Percentiles rank a stretch among this genome's conserved stretches.
Evolutionary conservation across 2,888 invertebrate genomes (phyloP).

Genomic region (Drosophila fungiperda): DNA sequence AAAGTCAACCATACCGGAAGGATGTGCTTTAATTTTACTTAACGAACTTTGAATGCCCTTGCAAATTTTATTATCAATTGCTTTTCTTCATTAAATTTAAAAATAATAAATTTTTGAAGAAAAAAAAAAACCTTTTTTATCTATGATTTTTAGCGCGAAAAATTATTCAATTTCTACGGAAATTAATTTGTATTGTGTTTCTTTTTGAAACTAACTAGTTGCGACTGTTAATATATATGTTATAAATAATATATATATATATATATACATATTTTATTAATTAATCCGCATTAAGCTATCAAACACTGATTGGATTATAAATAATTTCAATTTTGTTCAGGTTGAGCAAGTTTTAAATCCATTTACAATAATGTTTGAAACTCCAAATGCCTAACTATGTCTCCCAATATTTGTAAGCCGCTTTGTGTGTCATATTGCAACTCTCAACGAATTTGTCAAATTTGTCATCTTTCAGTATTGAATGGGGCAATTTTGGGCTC

Average conservation of each 20-base stretch:
- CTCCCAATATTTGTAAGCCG: neutral
- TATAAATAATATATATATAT: too few species aligned
- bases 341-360: neutral
- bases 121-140: too few species aligned
- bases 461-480: neutral
- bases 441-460: neutral
- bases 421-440: neutral
- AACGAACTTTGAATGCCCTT: constrained; percentile 28
- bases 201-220: neutral
- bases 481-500: neutral
- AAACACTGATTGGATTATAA: neutral
- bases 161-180: neutral
- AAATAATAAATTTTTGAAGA: neutral
- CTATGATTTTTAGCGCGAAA: neutral
- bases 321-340: neutral
- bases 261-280: neutral
- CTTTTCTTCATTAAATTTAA: neutral
- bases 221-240: neutral
- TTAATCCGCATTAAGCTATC: neutral
- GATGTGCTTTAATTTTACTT: constrained; percentile 3
- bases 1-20: constrained; percentile 55
- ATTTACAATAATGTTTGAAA: neutral
- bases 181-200: neutral
- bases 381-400: neutral
- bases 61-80: neutral